Evolutionary conservation across 1,140 invertebrate genomes (phyloP), one percentile per base, ranked within the genome.

Genomic region (Pachypeltis micranthus): DNA sequence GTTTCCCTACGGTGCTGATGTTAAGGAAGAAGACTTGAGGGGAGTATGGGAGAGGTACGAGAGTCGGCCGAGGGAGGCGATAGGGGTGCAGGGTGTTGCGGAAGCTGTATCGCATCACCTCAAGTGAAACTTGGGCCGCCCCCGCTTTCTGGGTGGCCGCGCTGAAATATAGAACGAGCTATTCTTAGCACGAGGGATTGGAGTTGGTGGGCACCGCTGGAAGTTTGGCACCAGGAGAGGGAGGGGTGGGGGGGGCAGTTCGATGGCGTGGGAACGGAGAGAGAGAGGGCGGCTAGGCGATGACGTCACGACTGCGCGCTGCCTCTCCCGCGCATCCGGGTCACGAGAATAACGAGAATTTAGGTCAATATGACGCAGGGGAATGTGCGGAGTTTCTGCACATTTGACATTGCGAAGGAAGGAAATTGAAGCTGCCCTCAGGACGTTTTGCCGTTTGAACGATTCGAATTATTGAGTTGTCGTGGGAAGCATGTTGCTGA

Each of bases 111-210:
- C 51, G 14, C 21, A 58, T 25, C 19, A 27, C 56, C 27, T 29
- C 23, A 26, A n/a, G 56, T 14, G 14, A 29, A 29, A 21, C 47
- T 51, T 58, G 10, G 19, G 12, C 23, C 60, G 60, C 60, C 60
- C 60, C 60, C 60, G 60, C 60, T 24, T 26, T n/a, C 31, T 31
- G 21, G n/a, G 44, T 44, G 28, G 60, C 27, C 2, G 44, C 44
- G 16, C 60, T 62, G n/a, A 62, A 62, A 62, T 62, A 62, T 62
- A 62, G 60, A 62, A 54, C 60, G 44, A 10, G 57, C 44, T 51
- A 51, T 62, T 62, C 60, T 61, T 61, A 61, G 59, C 59, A 23
- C 19, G 31, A 2, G 26, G 58, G 25, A 19, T 16, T 26, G 58
- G 12, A 24, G n/a, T n/a, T n/a, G n/a, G n/a, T n/a, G n/a, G n/a